These are phyloP conservation scores for Pyrocephalus nanus DNA, from an alignment of 2,797 vertebrate species.

Conservation along the genomic window DNA sequence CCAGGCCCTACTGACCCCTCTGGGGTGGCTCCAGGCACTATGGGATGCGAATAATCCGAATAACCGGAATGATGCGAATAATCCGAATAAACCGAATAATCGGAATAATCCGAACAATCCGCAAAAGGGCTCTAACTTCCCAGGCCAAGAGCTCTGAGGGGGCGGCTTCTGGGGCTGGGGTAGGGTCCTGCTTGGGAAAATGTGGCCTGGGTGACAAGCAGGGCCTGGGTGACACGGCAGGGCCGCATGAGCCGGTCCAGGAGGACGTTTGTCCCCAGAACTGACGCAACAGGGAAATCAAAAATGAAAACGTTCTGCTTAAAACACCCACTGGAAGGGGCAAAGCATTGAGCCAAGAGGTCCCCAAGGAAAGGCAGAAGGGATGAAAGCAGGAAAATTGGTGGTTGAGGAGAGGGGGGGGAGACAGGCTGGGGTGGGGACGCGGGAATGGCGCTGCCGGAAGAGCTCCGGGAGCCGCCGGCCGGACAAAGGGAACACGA, in stretches of 20 bases:
- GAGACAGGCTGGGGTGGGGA: neutral
- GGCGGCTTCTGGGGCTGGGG: fast-evolving
- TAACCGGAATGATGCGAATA: neutral
- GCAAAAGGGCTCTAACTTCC: neutral
- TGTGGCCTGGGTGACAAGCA: neutral
- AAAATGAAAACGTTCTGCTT: fast-evolving
- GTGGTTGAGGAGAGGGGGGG: fast-evolving
- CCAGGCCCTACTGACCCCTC: neutral
- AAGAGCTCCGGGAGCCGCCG: neutral
- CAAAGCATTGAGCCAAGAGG: fast-evolving
- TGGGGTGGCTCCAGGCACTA: neutral
- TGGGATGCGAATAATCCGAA: neutral
- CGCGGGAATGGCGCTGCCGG: neutral
- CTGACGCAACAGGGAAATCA: fast-evolving
- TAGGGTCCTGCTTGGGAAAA: fast-evolving
- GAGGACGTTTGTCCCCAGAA: neutral
- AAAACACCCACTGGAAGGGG: fast-evolving
- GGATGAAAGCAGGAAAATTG: fast-evolving
- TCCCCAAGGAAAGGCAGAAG: neutral
- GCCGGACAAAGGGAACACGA: conserved; percentile 14
- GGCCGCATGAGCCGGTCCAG: fast-evolving
- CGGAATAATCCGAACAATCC: neutral
- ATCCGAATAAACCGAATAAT: neutral
- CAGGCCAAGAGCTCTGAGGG: neutral
- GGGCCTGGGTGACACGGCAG: neutral